These are phyloP conservation scores for Eremophila alpestris DNA, from an alignment of 2,797 vertebrate genomes.

Conservation along the genomic window DNA sequence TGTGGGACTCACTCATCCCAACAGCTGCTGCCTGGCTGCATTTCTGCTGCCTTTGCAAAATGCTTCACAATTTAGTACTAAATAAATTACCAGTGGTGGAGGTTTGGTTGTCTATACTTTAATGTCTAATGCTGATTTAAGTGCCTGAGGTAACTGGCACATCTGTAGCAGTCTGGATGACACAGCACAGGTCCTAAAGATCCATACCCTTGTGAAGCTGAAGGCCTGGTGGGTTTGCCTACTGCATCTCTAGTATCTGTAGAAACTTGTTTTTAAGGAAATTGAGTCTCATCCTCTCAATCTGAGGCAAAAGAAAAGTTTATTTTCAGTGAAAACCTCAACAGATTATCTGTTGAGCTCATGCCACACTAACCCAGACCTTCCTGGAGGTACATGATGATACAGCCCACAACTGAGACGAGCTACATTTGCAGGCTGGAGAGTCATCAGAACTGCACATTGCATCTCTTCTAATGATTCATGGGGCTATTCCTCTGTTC, in stretches of 20 bases:
- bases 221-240: not conserved
- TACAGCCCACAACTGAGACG: not conserved
- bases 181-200: not conserved
- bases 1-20: not conserved
- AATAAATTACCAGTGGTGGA: not conserved
- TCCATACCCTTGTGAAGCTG: not conserved
- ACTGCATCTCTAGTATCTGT: not conserved
- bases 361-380: not conserved
- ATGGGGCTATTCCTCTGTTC: not conserved
- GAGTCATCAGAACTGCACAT: not conserved
- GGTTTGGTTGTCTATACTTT: not conserved
- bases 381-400: not conserved
- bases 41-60: constrained; percentile 39
- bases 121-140: not conserved
- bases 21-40: not conserved
- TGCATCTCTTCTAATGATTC: not conserved
- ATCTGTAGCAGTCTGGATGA: not conserved
- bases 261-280: not conserved
- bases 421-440: not conserved
- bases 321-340: not conserved
- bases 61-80: not conserved
- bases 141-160: not conserved
- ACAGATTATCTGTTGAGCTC: not conserved
- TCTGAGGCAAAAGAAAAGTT: not conserved
- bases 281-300: not conserved